Base-by-base conservation (phyloP, 2,113 vertebrate genomes). In the Seriola quinqueradiata region DNA sequence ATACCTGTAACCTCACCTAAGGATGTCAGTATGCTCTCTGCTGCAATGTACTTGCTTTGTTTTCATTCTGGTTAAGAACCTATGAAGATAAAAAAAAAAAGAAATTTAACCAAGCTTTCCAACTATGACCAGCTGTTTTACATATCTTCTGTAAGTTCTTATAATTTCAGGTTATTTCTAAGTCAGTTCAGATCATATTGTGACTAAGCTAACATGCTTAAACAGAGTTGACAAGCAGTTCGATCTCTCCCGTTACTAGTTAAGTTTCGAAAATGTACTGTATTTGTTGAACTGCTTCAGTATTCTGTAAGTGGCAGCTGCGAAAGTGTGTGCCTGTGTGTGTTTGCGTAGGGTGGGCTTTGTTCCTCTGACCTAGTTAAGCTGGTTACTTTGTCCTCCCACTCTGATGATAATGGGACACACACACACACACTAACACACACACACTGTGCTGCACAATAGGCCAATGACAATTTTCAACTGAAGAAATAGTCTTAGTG, bases 331-430 rank as follows among this genome's bases (percentile, higher is more conserved):
- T 57, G 72, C 0, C 1, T 40, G 19, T 48, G 17, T 70, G 74
- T 68, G 59, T 77, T 19, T 58, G 69, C 70, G 82, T 9, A 46
- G 69, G 79, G 77, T 87, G 88, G 77, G 83, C 88, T 90, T 89
- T 93, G 90, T 90, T 89, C 79, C 59, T 78, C 82, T 92, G 92
- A 93, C 91, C 92, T 88, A 92, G 82, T 92, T 93, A 78, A 82
- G 68, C 44, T 82, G 81, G 79, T 82, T 84, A 85, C 83, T 88
- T 89, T 89, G 90, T 90, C 80, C 78, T 82, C 70, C 78, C 64
- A 61, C 86, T 87, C 87, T 80, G 74, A 76, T 84, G 71, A 77
- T 79, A 85, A 85, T 86, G 74, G 52, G 10, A 72, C 77, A 52
- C 66, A 77, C 61, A 74, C 60, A 63, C 70, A 83, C 61, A 81